Evolutionary conservation across 2,888 invertebrate genomes (phyloP).

Genomic region (Pseudococcus jackbeardsleyi): DNA sequence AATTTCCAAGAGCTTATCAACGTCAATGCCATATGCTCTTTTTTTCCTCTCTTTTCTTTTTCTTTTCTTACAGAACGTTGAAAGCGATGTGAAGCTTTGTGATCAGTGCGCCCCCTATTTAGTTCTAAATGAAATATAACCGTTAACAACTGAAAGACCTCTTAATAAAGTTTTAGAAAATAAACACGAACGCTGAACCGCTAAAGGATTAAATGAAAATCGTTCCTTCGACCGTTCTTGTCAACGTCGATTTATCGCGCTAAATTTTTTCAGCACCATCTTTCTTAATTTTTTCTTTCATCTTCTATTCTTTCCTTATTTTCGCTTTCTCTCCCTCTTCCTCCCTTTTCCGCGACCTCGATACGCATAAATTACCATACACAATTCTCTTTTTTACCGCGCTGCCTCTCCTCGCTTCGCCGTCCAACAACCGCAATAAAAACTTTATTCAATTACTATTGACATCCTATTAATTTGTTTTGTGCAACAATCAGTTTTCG

Average conservation of each 20-base stretch:
- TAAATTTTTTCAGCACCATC: conserved; percentile 31
- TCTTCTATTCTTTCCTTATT: conserved; percentile 3
- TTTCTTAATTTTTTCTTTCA: conserved; percentile 18
- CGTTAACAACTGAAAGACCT: conserved; percentile 44
- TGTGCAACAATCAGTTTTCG: background rate
- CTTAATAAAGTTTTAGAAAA: conserved; percentile 44
- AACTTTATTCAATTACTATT: background rate
- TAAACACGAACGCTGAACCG: conserved; percentile 44
- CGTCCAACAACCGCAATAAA: background rate
- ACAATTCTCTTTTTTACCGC: conserved; percentile 27
- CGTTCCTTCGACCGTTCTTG: conserved; percentile 33
- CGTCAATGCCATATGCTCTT: conserved; percentile 47
- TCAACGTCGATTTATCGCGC: conserved; percentile 44
- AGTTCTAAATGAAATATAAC: conserved; percentile 44
- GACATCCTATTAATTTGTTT: conserved; percentile 28
- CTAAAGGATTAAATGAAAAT: conserved; percentile 41
- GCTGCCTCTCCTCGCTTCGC: background rate
- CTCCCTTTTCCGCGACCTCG: background rate
- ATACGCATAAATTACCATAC: conserved; percentile 34
- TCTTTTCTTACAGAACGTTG: conserved; percentile 4
- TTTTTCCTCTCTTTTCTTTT: conserved; percentile 13
- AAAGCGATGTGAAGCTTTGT: conserved; percentile 20
- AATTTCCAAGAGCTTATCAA: conserved; percentile 42
- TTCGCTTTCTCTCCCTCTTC: background rate
- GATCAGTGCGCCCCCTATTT: conserved; percentile 36